A percentile compares a stretch with the other conserved stretches of the same genome.
phyloP scores from a whole-genome alignment of 2,113 vertebrate genomes.

The Erpornis zantholeuca region DNA sequence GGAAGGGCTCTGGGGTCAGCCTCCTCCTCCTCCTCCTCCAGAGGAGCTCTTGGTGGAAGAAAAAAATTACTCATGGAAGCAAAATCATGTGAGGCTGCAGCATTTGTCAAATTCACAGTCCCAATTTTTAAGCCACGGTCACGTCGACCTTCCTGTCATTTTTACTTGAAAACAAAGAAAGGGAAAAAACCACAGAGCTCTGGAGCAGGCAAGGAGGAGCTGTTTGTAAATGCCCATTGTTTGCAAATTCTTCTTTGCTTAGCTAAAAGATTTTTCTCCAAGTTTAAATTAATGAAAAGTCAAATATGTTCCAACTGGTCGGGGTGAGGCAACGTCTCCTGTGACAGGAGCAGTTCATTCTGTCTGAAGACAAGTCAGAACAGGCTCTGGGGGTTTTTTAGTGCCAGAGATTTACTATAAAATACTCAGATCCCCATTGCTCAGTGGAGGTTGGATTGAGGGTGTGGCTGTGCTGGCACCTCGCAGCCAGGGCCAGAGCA shows the following conservation, averaged over 20 bases:
- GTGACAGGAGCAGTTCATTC: not conserved
- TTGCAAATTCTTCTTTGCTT: not conserved
- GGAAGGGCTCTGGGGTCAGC: not conserved
- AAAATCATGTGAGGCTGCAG: not conserved
- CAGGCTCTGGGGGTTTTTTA: not conserved
- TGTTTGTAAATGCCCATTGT: not conserved
- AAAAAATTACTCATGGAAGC: not conserved
- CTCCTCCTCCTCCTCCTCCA: not conserved
- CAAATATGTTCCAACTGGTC: not conserved
- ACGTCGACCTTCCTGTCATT: not conserved
- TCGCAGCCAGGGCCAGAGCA: no score
- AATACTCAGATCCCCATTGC: not conserved
- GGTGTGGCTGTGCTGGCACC: not conserved
- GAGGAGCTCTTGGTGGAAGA: not conserved
- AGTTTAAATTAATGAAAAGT: not conserved
- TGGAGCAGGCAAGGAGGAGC: not conserved
- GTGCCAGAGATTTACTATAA: not conserved
- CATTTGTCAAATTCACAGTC: not conserved
- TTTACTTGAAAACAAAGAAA: not conserved
- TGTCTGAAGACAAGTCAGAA: not conserved
- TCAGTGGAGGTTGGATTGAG: not conserved
- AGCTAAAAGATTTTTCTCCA: not conserved
- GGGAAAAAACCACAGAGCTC: not conserved
- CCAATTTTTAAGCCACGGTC: not conserved
- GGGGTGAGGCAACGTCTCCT: fast-evolving